A percentile compares a stretch with the other conserved stretches of the same genome.
phyloP scores from a whole-genome alignment of 2,888 invertebrate genomes.

The Drosophila meridiana region DNA sequence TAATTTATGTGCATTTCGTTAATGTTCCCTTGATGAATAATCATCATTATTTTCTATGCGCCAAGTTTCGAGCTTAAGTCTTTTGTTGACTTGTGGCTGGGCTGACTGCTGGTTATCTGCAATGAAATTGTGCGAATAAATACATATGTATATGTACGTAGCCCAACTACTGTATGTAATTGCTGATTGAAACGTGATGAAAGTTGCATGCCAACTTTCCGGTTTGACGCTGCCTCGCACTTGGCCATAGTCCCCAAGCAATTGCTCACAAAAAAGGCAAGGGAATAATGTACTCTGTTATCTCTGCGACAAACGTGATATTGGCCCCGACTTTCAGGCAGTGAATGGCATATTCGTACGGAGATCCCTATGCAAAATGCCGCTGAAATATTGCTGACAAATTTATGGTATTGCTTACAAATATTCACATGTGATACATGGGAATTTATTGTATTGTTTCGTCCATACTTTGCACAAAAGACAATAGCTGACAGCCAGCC shows the following conservation, averaged over 20 bases:
- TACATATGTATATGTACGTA: constrained; percentile 33
- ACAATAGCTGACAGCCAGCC: constrained; percentile 22
- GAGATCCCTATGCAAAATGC: constrained; percentile 17
- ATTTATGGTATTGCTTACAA: constrained; percentile 48
- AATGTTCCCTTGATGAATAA: constrained; percentile 60
- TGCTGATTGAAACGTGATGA: constrained; percentile 14
- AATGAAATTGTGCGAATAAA: constrained; percentile 66
- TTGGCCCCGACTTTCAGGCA: neutral
- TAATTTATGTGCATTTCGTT: constrained; percentile 69
- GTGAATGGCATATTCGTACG: neutral
- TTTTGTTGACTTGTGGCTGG: constrained; percentile 52
- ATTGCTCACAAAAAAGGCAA: constrained; percentile 20
- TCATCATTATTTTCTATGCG: constrained; percentile 39
- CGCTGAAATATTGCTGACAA: constrained; percentile 31
- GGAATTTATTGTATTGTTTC: constrained; percentile 49
- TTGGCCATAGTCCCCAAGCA: constrained; percentile 8
- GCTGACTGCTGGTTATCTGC: constrained; percentile 44
- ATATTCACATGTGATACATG: constrained; percentile 23
- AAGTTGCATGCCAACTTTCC: constrained; percentile 35
- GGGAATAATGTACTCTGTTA: constrained; percentile 19
- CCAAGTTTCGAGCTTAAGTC: constrained; percentile 64
- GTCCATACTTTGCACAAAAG: constrained; percentile 34
- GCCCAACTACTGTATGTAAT: constrained; percentile 46
- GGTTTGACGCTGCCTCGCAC: constrained; percentile 14
- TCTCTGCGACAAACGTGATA: constrained; percentile 6